Conservation (phyloP, 2,113 vertebrate species). For the Cromileptes altivelis region DNA sequence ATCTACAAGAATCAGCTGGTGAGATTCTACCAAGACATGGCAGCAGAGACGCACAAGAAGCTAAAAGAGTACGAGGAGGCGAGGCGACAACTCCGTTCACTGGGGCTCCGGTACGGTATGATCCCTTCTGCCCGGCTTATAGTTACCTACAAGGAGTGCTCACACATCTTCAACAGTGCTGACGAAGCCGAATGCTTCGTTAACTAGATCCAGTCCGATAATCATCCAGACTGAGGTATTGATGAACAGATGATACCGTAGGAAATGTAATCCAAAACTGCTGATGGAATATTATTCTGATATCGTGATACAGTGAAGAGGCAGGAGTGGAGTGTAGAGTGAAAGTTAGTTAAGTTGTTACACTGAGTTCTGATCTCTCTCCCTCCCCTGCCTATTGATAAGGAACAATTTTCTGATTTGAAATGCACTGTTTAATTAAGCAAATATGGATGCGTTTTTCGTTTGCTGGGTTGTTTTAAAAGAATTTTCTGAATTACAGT, state of each 20-base stretch:
- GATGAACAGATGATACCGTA: background rate
- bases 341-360: background rate
- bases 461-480: background rate
- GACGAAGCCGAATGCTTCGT: background rate
- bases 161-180: background rate
- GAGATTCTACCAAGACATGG: background rate
- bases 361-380: background rate
- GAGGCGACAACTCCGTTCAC: background rate
- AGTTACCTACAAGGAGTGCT: background rate
- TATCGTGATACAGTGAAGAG: background rate
- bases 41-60: background rate
- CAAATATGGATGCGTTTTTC: background rate
- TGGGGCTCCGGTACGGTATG: background rate
- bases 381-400: background rate
- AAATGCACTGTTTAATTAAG: background rate
- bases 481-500: background rate
- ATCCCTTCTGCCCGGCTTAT: background rate
- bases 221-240: background rate
- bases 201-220: background rate
- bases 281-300: background rate
- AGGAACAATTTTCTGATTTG: background rate
- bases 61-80: background rate
- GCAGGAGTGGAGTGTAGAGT: background rate
- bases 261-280: background rate
- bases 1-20: background rate